Evolutionary conservation across 1,140 invertebrate species (phyloP).

Genomic region (Rhagoletis zephyria): DNA sequence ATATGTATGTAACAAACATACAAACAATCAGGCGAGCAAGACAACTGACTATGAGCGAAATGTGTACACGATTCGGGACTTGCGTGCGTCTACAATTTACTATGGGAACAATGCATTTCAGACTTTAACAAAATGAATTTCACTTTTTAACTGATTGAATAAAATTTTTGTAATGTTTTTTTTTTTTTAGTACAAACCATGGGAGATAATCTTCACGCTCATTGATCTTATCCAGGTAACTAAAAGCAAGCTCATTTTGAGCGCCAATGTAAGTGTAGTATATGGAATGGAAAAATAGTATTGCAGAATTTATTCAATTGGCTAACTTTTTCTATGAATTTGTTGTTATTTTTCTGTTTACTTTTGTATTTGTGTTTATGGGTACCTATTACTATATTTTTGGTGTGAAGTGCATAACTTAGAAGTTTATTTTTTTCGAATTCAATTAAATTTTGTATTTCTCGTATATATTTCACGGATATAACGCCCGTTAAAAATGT

Average conservation of each 20-base stretch:
- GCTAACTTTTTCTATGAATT: background rate
- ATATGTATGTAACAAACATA: background rate
- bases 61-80: background rate
- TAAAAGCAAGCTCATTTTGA: slow-evolving; percentile 67
- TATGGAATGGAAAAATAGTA: slow-evolving; percentile 31
- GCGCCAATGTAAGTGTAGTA: slow-evolving; percentile 7
- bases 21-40: background rate
- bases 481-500: too few relatives aligned
- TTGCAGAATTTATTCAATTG: slow-evolving; percentile 24
- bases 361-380: background rate
- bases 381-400: background rate
- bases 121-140: slow-evolving; percentile 13
- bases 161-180: background rate
- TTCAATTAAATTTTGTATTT: too few relatives aligned
- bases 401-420: background rate
- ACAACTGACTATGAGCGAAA: background rate
- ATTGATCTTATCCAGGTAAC: slow-evolving; percentile 81
- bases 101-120: slow-evolving; percentile 1
- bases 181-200: slow-evolving; percentile 78
- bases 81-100: slow-evolving; percentile 34
- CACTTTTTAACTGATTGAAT: background rate
- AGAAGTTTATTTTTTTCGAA: background rate
- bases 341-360: slow-evolving; percentile 16
- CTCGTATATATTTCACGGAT: too few relatives aligned
- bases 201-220: slow-evolving; percentile 81